Conservation (phyloP, 35 echinoderm and acorn worm genomes). For the Ophioderma brevispina region DNA sequence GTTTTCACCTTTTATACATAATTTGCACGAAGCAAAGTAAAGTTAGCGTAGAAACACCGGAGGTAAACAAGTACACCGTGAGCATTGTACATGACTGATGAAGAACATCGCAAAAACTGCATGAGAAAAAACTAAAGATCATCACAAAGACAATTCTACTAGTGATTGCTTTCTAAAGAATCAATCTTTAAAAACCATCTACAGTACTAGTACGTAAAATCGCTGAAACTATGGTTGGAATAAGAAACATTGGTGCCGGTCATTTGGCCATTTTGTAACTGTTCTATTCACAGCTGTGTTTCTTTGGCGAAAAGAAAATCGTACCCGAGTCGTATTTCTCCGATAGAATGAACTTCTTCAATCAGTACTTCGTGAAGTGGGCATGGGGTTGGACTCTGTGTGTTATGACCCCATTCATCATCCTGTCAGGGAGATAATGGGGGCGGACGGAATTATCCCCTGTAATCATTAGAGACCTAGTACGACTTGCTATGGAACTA, state of each 20-base stretch:
- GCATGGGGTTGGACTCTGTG: conserved; percentile 82
- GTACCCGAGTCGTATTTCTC: conserved; percentile 48
- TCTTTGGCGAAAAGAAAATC: background rate
- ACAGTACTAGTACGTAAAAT: too few species aligned
- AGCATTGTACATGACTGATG: too few species aligned
- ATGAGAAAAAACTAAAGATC: too few species aligned
- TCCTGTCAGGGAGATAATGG: background rate
- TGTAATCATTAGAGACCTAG: conserved; percentile 5
- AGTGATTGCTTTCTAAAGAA: too few species aligned
- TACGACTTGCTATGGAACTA: conserved; percentile 40
- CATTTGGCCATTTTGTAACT: background rate
- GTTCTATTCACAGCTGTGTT: background rate
- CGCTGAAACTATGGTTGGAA: too few species aligned
- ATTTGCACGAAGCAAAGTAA: too few species aligned
- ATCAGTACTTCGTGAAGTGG: conserved; percentile 79
- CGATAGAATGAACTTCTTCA: conserved; percentile 63
- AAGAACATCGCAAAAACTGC: too few species aligned
- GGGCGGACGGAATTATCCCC: conserved; percentile 23
- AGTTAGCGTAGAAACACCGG: too few species aligned
- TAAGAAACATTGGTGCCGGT: background rate
- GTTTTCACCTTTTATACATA: too few species aligned
- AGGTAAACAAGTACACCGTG: too few species aligned
- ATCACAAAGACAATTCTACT: too few species aligned
- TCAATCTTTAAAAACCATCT: too few species aligned
- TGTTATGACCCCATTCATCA: conserved; percentile 43